phyloP scores from a whole-genome alignment of 1,140 invertebrate genomes.

The Pygmarrhopalites habei region DNA sequence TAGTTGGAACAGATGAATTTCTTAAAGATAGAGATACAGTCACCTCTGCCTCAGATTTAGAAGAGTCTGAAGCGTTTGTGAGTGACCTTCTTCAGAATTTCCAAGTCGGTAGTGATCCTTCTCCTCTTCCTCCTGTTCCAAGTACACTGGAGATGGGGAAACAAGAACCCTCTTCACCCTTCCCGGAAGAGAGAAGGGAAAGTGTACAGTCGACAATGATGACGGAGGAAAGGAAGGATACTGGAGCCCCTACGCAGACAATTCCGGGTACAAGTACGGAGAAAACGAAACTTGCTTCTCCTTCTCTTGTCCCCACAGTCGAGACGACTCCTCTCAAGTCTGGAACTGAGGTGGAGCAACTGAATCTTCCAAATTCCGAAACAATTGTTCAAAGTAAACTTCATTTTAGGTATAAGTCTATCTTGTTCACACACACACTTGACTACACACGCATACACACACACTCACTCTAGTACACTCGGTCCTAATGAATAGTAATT shows the following conservation, averaged over 20 bases:
- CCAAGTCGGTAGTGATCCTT: slow-evolving; percentile 15
- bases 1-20: background rate
- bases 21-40: background rate
- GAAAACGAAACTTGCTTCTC: no score
- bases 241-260: no score
- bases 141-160: slow-evolving; percentile 38
- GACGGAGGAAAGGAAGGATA: slow-evolving; percentile 13
- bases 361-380: no score
- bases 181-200: background rate
- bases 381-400: no score
- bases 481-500: no score
- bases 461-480: background rate
- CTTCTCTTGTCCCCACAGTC: no score
- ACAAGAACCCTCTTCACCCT: background rate
- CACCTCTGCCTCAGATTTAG: slow-evolving; percentile 18
- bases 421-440: no score
- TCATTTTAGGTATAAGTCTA: no score
- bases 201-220: slow-evolving; percentile 1
- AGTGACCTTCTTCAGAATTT: slow-evolving; percentile 37
- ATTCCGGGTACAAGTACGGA: no score
- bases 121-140: slow-evolving; percentile 3
- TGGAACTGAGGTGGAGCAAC: no score
- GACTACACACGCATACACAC: background rate
- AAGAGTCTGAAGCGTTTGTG: slow-evolving; percentile 31
- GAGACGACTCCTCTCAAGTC: no score